Percentiles rank a stretch among this genome's conserved stretches.
phyloP scores from a whole-genome alignment of 2,797 vertebrate species.

The Oophaga sylvatica region DNA sequence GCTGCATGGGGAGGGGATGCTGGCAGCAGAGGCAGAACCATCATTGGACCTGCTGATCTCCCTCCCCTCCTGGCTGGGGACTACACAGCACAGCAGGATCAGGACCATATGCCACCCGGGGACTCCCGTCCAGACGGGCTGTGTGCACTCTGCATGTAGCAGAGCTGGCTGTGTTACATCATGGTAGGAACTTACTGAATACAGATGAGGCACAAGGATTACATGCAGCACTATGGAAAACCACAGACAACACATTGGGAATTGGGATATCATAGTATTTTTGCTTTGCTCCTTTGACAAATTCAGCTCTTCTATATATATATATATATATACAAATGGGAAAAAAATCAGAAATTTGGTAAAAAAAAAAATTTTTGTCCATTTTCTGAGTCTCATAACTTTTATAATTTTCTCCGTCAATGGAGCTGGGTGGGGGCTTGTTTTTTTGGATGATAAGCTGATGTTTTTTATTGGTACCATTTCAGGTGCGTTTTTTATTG shows the following conservation, averaged over 20 bases:
- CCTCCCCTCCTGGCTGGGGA: conserved; percentile 30
- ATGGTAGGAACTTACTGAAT: neutral
- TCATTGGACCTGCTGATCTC: conserved; percentile 35
- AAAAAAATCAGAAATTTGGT: too few relatives aligned
- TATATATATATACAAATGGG: too few relatives aligned
- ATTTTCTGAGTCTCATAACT: too few relatives aligned
- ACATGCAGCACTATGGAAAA: neutral
- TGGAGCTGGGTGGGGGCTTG: too few relatives aligned
- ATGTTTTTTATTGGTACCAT: too few relatives aligned
- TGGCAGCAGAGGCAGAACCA: conserved; percentile 18
- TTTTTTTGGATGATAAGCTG: too few relatives aligned
- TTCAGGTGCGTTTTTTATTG: too few relatives aligned
- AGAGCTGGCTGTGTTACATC: neutral
- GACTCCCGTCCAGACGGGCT: neutral
- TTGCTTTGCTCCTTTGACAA: neutral
- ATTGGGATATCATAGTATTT: neutral
- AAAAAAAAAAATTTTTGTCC: too few relatives aligned
- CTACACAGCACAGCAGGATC: neutral
- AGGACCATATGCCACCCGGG: conserved; percentile 22
- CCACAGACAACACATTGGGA: neutral
- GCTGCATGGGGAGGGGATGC: conserved; percentile 55
- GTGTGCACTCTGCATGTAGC: neutral
- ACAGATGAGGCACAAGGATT: neutral
- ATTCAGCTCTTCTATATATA: neutral
- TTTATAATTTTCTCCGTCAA: too few relatives aligned